Percentiles rank a stretch among this genome's conserved stretches.
phyloP scores from a whole-genome alignment of 2,888 invertebrate genomes.

The Drosophila siamana region DNA sequence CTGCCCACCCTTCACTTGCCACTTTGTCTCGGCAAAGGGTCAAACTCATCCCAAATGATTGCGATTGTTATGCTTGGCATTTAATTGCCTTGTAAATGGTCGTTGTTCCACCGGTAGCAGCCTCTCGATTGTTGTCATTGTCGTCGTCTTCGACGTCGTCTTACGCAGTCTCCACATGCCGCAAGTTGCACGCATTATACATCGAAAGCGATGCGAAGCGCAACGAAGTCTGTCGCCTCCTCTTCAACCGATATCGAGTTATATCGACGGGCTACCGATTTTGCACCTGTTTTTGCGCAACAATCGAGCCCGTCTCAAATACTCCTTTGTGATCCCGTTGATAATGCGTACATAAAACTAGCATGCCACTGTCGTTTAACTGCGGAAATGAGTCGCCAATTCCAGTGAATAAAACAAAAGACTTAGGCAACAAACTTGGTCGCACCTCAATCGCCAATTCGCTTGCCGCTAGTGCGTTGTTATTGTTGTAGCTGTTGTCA shows the following conservation, averaged over 20 bases:
- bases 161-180: slow-evolving; percentile 65
- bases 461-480: slow-evolving; percentile 15
- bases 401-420: slow-evolving; percentile 74
- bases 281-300: slow-evolving; percentile 66
- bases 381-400: slow-evolving; percentile 76
- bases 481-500: slow-evolving; percentile 3
- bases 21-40: slow-evolving; percentile 15
- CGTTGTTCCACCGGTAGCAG: slow-evolving; percentile 65
- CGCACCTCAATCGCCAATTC: slow-evolving; percentile 46
- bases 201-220: slow-evolving; percentile 9
- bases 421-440: slow-evolving; percentile 65
- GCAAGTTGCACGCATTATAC: slow-evolving; percentile 79
- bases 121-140: slow-evolving; percentile 62
- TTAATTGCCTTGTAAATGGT: slow-evolving; percentile 82
- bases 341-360: slow-evolving; percentile 80
- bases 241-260: slow-evolving; percentile 51
- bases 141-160: slow-evolving; percentile 42
- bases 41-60: slow-evolving; percentile 61
- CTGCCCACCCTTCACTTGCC: neutral
- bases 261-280: slow-evolving; percentile 78
- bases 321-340: slow-evolving; percentile 72
- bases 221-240: neutral
- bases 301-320: slow-evolving; percentile 44
- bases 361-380: slow-evolving; percentile 70
- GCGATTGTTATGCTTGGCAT: slow-evolving; percentile 81